Evolutionary conservation across 2,113 vertebrate species (phyloP).

Genomic region (Bolborhynchus lineola): DNA sequence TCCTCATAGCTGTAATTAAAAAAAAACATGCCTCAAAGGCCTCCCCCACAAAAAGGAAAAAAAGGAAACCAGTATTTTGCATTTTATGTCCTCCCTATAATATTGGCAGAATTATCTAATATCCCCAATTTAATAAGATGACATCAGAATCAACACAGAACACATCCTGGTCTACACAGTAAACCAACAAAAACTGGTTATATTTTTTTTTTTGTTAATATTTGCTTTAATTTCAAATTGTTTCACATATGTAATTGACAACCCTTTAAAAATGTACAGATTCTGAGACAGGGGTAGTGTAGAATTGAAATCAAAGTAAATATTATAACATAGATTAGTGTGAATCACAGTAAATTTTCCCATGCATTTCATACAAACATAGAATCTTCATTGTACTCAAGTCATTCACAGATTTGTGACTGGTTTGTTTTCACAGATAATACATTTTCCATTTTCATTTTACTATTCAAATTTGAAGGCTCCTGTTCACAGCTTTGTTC

Average conservation of each 20-base stretch:
- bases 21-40: not conserved
- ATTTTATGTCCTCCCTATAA: not conserved
- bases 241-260: not conserved
- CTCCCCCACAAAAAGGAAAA: not conserved
- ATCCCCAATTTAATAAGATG: not conserved
- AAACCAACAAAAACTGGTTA: not conserved
- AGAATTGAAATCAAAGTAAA: not conserved
- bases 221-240: not conserved
- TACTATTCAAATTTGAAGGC: not conserved
- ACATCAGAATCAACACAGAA: not conserved
- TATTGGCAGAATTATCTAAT: not conserved
- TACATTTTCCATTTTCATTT: not conserved
- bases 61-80: not conserved
- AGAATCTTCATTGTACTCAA: not conserved
- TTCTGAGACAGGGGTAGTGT: not conserved
- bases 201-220: not conserved
- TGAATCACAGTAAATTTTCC: not conserved
- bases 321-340: not conserved
- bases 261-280: not conserved
- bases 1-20: not conserved
- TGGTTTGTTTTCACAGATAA: not conserved
- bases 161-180: not conserved
- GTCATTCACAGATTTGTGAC: not conserved
- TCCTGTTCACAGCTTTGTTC: not conserved
- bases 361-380: fast-evolving